Base-by-base conservation (phyloP, 2,113 vertebrate genomes). In the Bos indicus region DNA sequence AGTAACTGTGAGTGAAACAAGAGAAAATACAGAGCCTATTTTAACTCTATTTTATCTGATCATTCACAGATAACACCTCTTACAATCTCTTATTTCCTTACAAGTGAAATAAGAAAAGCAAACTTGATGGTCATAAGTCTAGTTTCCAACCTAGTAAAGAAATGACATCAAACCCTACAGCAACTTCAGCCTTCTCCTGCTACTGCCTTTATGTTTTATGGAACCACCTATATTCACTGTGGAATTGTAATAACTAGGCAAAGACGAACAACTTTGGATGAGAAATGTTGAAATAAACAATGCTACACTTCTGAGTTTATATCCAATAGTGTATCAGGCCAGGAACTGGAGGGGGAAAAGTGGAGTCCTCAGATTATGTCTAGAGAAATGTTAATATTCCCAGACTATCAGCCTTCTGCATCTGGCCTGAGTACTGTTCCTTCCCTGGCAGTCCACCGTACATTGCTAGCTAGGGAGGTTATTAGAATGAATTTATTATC, bases 401-500 rank as follows among this genome's bases (percentile, higher is more conserved):
- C 64, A 21, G 40, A 25, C 74, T 28, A 9, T 48, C 62, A 36
- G 51, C 52, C 87, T 62, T 54, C 71, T 8, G 30, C 5, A 17
- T 82, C 87, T 90, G 60, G 52, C 71, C 57, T 3, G n/a, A 77
- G 57, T 14, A 0, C 23, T 6, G 7, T 15, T 21, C 40, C 19
- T 81, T 84, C 30, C 84, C 36, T 54, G 83, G 64, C 33, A 67
- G 48, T 26, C 80, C 26, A 28, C 13, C 5, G 14, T 33, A 10
- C 17, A 28, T 36, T 25, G 28, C 85, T 85, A 56, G 74, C 97
- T 85, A 54, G 96, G 92, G 64, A 97, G 88, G 52, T 85, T 36
- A 40, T 90, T 90, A 90, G 81, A 51, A 93, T 92, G 95, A 88
- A 96, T 97, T 96, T 96, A 92, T 95, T 81, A 81, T 81, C 95